phyloP scores from a whole-genome alignment of 2,888 invertebrate species.

The Parelbella ahira region DNA sequence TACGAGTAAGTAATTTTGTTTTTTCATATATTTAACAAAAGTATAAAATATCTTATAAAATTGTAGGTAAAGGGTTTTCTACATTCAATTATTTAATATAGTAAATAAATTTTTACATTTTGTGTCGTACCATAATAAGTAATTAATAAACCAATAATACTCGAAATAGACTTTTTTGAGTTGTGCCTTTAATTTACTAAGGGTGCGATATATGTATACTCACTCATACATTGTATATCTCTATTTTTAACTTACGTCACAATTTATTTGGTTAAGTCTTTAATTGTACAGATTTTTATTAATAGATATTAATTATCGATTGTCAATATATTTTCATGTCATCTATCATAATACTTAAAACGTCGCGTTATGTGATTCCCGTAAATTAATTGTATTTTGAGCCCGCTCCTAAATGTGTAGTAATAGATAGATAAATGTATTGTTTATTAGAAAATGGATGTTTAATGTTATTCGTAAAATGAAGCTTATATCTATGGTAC shows the following conservation, averaged over 20 bases:
- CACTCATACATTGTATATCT: too few species aligned
- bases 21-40: too few species aligned
- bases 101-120: too few species aligned
- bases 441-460: conserved; percentile 53
- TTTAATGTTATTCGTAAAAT: conserved; percentile 57
- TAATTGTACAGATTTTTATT: conserved; percentile 17
- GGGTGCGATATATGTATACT: too few species aligned
- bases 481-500: conserved; percentile 48
- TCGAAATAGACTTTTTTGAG: too few species aligned
- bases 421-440: conserved; percentile 27
- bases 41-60: too few species aligned
- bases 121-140: too few species aligned
- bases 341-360: conserved; percentile 3
- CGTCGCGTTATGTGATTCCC: conserved; percentile 10
- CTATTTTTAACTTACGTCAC: conserved; percentile 18
- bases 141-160: too few species aligned
- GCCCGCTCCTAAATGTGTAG: conserved; percentile 41
- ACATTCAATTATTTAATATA: too few species aligned
- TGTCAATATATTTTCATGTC: conserved; percentile 3
- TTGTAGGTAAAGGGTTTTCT: too few species aligned
- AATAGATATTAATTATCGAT: not conserved
- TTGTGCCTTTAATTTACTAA: too few species aligned
- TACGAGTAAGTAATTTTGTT: too few species aligned
- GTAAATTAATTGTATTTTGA: conserved; percentile 27
- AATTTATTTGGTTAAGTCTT: conserved; percentile 13